Evolutionary conservation across 2,888 invertebrate species (phyloP).

Genomic region (Flexamia atlantica): DNA sequence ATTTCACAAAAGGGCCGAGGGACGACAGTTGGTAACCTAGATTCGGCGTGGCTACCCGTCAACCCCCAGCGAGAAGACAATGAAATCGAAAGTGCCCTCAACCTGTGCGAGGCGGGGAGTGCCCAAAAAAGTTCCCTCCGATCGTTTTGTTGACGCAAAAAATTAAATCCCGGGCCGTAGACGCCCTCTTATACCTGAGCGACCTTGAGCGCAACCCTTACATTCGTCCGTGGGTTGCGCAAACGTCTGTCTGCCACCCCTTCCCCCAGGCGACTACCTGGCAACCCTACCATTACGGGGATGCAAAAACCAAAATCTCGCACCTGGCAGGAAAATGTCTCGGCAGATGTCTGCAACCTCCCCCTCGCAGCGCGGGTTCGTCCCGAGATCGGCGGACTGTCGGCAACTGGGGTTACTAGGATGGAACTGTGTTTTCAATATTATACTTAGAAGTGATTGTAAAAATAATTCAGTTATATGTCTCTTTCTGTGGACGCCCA

Average conservation of each 20-base stretch:
- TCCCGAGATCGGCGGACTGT: no score
- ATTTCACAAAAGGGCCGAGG: conserved; percentile 30
- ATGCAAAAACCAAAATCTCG: conserved; percentile 27
- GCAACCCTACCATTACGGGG: conserved; percentile 45
- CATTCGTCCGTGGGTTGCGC: conserved; percentile 47
- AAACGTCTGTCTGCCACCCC: conserved; percentile 32
- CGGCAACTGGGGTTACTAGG: no score
- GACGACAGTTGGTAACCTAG: conserved; percentile 55
- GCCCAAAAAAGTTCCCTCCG: conserved; percentile 19
- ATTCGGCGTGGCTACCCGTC: neutral
- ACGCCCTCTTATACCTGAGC: conserved; percentile 32
- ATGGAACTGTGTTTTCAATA: no score
- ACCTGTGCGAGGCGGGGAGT: conserved; percentile 16
- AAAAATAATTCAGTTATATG: no score
- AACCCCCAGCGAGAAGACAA: conserved; percentile 40
- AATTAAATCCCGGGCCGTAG: neutral
- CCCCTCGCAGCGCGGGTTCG: neutral
- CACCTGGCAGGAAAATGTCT: conserved; percentile 55
- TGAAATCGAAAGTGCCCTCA: conserved; percentile 55
- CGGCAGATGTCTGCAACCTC: conserved; percentile 31
- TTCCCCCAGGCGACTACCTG: neutral
- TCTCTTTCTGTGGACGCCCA: no score
- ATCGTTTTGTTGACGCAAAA: conserved; percentile 24
- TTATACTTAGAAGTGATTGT: no score
- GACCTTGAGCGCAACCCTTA: conserved; percentile 53